Base-by-base conservation (phyloP, 2,888 invertebrate genomes). In the Rhogogaster chlorosoma region DNA sequence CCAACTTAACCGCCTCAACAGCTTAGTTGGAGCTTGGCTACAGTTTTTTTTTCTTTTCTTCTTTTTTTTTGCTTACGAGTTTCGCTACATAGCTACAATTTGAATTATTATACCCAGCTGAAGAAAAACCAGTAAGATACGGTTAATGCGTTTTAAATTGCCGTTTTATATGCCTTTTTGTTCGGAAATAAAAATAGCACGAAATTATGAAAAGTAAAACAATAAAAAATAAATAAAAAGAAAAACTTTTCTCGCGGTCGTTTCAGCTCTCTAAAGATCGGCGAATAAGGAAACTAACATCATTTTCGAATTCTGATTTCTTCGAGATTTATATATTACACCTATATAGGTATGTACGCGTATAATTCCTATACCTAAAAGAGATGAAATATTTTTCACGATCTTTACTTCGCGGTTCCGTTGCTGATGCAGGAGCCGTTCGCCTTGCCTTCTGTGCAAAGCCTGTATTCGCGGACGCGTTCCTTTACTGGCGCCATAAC, bases 401-500 rank as follows among this genome's bases (percentile, higher is more conserved):
- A 32, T 67, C 18, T 32, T 32, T 67, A 32, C 15, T 32, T 32
- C 29, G 18, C 32, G 32, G 26, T 32, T 67, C 5, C 18, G 32
- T 32, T 67, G 67, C 29, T 18, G 32, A 22, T 61, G 26, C 61
- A 67, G 67, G 32, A 67, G 67, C 32, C 67, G 67, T 67, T 67
- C 32, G 67, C 67, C 67, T 67, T 32, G 67, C 67, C 67, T 32
- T 32, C 29, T 32, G 32, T 67, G 32, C 32, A 67, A 67, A 67
- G 32, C 67, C 67, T 32, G 67, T 67, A 22, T 67, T 67, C 32
- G 67, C 67, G 67, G 32, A 32, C 67, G 67, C 29, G 67, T 67
- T 67, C 67, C 67, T 67, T 67, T 67, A 70, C 70, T 70, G 32
- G 29, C 36, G 70, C 70, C 70, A 70, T 70, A 4, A 70, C 70